phyloP scores from a whole-genome alignment of 2,113 vertebrate species.

The Dromiciops gliroides region DNA sequence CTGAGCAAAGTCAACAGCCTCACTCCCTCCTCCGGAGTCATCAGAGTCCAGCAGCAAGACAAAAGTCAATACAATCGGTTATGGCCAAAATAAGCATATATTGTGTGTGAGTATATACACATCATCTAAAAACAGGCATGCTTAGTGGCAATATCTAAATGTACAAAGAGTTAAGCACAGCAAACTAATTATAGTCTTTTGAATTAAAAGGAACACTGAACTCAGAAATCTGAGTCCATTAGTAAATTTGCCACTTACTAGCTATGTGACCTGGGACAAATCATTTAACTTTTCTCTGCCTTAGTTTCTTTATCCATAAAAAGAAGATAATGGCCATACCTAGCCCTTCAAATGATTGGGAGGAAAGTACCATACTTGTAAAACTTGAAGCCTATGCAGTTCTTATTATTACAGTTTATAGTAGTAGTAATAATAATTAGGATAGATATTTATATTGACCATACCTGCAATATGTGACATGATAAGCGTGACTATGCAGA shows the following conservation, averaged over 20 bases:
- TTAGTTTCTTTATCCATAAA: background rate
- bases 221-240: no score
- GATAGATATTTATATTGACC: background rate
- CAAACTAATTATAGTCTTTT: background rate
- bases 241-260: no score
- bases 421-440: background rate
- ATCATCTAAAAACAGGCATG: slow-evolving; percentile 26
- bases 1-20: no score
- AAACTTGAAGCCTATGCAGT: background rate
- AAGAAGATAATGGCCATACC: background rate
- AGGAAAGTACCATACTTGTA: background rate
- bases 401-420: background rate
- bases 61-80: no score
- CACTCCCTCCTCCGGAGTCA: no score
- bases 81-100: no score
- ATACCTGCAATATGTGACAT: background rate
- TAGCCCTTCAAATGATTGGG: background rate
- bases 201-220: no score
- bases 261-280: no score
- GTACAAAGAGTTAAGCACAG: slow-evolving; percentile 55
- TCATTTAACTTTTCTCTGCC: no score
- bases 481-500: background rate
- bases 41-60: no score
- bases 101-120: slow-evolving; percentile 57
- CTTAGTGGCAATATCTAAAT: slow-evolving; percentile 34